Percentiles rank a stretch among this genome's conserved stretches.
Evolutionary conservation across 2,888 invertebrate species (phyloP).

Genomic region (Mimumesa dahlbomi): DNA sequence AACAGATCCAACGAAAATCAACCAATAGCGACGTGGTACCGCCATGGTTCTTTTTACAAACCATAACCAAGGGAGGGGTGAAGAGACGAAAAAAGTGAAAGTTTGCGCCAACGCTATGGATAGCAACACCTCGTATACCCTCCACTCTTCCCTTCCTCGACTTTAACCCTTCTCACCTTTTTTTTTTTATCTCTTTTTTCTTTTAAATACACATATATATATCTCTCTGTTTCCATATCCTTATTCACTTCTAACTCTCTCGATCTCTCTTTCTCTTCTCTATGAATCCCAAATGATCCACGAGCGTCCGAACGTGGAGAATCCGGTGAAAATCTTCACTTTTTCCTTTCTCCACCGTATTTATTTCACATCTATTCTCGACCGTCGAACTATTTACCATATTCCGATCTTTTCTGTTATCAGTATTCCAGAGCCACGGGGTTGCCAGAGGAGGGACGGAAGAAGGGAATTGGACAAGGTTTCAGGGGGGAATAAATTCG

Average conservation of each 20-base stretch:
- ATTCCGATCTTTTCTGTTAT: no score
- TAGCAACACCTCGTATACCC: constrained; percentile 57
- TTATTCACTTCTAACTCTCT: background rate
- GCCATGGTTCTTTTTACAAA: constrained; percentile 63
- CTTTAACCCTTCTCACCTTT: constrained; percentile 28
- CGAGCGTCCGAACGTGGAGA: no score
- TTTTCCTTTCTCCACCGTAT: no score
- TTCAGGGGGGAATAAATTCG: no score
- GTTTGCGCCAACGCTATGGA: constrained; percentile 69
- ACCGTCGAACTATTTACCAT: no score
- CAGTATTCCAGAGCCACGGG: no score
- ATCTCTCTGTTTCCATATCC: background rate
- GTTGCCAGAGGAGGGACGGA: no score
- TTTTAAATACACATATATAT: no score
- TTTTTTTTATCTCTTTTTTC: constrained; percentile 30
- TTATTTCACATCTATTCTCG: no score
- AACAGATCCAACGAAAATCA: constrained; percentile 56
- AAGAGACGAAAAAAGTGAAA: constrained; percentile 77
- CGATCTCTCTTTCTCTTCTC: constrained; percentile 4
- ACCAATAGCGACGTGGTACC: constrained; percentile 57
- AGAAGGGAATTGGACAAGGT: no score
- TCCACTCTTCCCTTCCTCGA: constrained; percentile 44
- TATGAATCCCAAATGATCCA: no score
- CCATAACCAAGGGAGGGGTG: constrained; percentile 42
- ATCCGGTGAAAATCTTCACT: background rate